Percentiles rank a stretch among this genome's conserved stretches.
Conservation (phyloP, 2,797 vertebrate species). For the Cyprinodon diabolis region DNA sequence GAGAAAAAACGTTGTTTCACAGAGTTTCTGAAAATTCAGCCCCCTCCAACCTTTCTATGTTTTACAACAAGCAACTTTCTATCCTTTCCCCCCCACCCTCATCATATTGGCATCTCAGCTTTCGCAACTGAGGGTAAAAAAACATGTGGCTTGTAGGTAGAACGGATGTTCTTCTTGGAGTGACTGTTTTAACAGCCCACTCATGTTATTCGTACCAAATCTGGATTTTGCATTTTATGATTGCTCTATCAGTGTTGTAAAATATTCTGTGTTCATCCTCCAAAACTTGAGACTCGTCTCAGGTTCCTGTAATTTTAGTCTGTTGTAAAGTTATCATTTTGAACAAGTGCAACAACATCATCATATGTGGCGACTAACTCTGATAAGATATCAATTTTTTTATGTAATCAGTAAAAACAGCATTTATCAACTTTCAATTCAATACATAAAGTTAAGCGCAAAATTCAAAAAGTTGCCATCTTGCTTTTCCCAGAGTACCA, state of each 20-base stretch:
- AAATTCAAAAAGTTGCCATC: neutral
- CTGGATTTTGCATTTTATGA: neutral
- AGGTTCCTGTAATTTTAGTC: neutral
- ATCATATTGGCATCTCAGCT: conserved; percentile 2
- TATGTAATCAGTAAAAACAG: neutral
- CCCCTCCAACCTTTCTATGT: neutral
- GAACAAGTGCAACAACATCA: neutral
- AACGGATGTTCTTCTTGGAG: neutral
- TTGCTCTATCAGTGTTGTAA: neutral
- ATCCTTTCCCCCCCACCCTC: neutral
- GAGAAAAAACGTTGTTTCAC: no score
- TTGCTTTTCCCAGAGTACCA: neutral
- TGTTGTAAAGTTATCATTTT: neutral
- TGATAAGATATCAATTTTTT: no score
- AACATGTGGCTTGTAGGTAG: neutral
- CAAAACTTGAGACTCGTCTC: neutral
- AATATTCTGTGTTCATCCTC: neutral
- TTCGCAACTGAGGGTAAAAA: conserved; percentile 1
- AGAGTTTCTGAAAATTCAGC: conserved; percentile 2
- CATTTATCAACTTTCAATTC: neutral
- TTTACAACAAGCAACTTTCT: conserved; percentile 1
- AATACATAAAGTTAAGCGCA: neutral
- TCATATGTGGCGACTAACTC: neutral
- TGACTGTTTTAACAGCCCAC: conserved; percentile 2
- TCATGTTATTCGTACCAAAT: neutral